Conservation (phyloP, 2,888 invertebrate genomes). For the Acleris holmiana region DNA sequence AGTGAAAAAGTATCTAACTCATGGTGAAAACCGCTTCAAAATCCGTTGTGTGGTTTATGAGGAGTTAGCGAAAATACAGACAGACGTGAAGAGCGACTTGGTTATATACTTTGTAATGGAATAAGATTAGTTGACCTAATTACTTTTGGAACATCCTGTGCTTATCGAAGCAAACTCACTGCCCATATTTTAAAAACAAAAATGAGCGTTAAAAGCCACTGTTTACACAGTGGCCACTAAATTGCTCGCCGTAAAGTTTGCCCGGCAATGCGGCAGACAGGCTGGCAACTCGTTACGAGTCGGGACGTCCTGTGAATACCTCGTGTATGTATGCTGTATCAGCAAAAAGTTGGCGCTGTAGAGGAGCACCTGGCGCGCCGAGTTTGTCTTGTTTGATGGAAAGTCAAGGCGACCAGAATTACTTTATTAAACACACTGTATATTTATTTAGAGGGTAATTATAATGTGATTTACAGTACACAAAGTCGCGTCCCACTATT, state of each 20-base stretch:
- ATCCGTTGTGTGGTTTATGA: no score
- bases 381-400: background rate
- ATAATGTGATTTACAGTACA: background rate
- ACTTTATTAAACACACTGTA: background rate
- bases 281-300: constrained; percentile 26
- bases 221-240: constrained; percentile 4
- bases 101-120: no score
- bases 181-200: no score
- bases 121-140: no score
- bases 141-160: no score
- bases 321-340: constrained; percentile 3
- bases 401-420: background rate
- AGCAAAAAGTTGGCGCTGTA: constrained; percentile 10
- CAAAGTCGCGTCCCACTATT: no score
- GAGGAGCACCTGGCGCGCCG: background rate
- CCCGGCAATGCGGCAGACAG: constrained; percentile 11
- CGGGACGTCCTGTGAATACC: constrained; percentile 1
- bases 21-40: no score
- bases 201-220: background rate
- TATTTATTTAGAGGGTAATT: background rate
- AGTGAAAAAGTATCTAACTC: no score
- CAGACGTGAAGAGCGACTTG: no score
- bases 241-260: constrained; percentile 11
- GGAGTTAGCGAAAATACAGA: no score
- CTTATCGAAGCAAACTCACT: no score